Evolutionary conservation across 2,888 invertebrate genomes (phyloP), one percentile per base, ranked within the genome.

Genomic region (Eustalomyia histrio): DNA sequence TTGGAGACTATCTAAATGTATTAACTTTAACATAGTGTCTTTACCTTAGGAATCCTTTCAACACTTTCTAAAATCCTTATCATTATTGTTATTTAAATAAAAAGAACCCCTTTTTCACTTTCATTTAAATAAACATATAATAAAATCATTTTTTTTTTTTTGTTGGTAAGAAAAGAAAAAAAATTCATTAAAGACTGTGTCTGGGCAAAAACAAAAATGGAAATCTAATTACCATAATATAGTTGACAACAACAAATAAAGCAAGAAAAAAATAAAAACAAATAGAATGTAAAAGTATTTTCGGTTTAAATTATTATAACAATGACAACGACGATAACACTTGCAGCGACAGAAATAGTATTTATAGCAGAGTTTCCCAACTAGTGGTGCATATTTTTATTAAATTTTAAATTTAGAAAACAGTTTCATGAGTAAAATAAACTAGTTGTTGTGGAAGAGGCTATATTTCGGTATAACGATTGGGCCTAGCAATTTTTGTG

Each of bases 171-270:
- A 50, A 52, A 21, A 58, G 75, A 52, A 50, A 52, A 21, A 58
- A 80, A 52, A 65, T 24, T 64, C 52, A 76, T 68, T 68, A 69
- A 80, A 76, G 64, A 69, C 21, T 60, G 35, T 53, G 72, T 76
- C 76, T 76, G 80, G 72, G 47, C 53, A 58, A 69, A 61, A 67
- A 60, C 12, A 55, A 43, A 60, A 35, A 14, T 39, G 18, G 21
- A 76, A 76, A 80, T 80, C 76, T 76, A 80, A 80, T 80, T 80
- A 80, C 73, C 80, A 73, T 76, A 80, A 80, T 80, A 80, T 65
- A 73, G 76, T 76, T 73, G 76, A 80, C 68, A 76, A 76, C 68
- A 76, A 76, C 64, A 80, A 73, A 35, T 63, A 73, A 76, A 69
- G 21, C 53, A 76, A 39, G 35, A 52, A 65, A 29, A 29, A 29